Percentiles rank a stretch among this genome's conserved stretches.
Evolutionary conservation across 2,888 invertebrate species (phyloP).

Genomic region (Drosophila kokeensis): DNA sequence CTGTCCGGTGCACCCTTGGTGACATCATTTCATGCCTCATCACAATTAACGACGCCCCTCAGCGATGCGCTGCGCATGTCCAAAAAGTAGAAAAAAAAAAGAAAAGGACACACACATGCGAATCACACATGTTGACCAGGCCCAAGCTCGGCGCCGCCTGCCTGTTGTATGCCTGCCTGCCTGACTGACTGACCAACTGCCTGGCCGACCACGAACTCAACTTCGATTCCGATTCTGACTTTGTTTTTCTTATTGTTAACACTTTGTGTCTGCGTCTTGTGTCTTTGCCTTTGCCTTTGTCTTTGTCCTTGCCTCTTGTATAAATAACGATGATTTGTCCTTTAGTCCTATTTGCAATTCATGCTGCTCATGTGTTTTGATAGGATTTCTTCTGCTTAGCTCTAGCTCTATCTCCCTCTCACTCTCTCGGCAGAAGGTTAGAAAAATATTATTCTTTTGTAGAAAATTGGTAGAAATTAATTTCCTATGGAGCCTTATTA

Average conservation of each 20-base stretch:
- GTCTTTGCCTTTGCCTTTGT: constrained; percentile 30
- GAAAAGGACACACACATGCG: constrained; percentile 64
- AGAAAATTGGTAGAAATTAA: constrained; percentile 80
- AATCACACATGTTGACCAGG: constrained; percentile 78
- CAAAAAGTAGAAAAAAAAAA: constrained; percentile 2
- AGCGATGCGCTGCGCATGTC: constrained; percentile 30
- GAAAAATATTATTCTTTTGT: constrained; percentile 69
- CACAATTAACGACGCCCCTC: constrained; percentile 72
- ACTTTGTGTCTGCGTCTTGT: constrained; percentile 43
- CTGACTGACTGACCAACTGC: constrained; percentile 12
- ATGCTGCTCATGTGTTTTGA: constrained; percentile 74
- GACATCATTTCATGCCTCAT: constrained; percentile 84
- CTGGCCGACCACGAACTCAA: constrained; percentile 13
- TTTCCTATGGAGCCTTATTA: constrained; percentile 78
- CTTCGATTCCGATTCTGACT: constrained; percentile 41
- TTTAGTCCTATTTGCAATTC: constrained; percentile 76
- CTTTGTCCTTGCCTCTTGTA: constrained; percentile 67
- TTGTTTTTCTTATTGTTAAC: constrained; percentile 79
- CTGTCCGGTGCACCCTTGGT: constrained; percentile 64
- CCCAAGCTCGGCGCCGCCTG: constrained; percentile 41
- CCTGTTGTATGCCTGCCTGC: background rate
- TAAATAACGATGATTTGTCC: constrained; percentile 76
- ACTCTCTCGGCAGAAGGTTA: constrained; percentile 63
- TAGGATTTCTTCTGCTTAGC: constrained; percentile 72
- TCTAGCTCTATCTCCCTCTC: background rate